Percentiles rank a stretch among this genome's conserved stretches.
phyloP scores from a whole-genome alignment of 2,113 vertebrate genomes.

The Nyctibius bracteatus region DNA sequence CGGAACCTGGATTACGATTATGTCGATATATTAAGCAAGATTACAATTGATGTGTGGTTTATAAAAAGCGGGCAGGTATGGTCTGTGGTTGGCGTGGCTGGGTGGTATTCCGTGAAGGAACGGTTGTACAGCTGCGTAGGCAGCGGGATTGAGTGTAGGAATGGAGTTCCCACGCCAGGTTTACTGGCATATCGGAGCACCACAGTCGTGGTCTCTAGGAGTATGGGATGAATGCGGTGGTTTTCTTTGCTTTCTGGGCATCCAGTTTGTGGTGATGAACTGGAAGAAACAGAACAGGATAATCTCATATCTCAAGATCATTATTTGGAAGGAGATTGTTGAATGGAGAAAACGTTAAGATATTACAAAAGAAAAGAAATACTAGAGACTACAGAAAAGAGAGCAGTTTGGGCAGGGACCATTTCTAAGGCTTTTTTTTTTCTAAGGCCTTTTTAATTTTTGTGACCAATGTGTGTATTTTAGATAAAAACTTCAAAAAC shows the following conservation, averaged over 20 bases:
- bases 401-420: background rate
- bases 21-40: slow-evolving; percentile 74
- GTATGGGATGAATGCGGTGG: background rate
- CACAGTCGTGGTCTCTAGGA: background rate
- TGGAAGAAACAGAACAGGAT: background rate
- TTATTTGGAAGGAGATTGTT: background rate
- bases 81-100: rapidly evolving
- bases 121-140: rapidly evolving
- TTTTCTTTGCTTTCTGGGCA: background rate
- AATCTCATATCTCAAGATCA: rapidly evolving
- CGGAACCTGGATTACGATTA: slow-evolving; percentile 89
- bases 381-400: background rate
- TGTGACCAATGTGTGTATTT: rapidly evolving
- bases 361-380: background rate
- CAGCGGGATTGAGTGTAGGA: background rate
- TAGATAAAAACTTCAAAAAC: background rate
- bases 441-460: background rate
- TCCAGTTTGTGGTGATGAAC: background rate
- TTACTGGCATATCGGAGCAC: background rate
- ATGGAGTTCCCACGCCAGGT: background rate
- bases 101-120: rapidly evolving
- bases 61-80: slow-evolving; percentile 82
- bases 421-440: background rate
- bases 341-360: background rate
- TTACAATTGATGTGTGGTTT: slow-evolving; percentile 84